A percentile compares a stretch with the other conserved stretches of the same genome.
phyloP scores from a whole-genome alignment of 2,113 vertebrate genomes.

The Menidia beryllina region DNA sequence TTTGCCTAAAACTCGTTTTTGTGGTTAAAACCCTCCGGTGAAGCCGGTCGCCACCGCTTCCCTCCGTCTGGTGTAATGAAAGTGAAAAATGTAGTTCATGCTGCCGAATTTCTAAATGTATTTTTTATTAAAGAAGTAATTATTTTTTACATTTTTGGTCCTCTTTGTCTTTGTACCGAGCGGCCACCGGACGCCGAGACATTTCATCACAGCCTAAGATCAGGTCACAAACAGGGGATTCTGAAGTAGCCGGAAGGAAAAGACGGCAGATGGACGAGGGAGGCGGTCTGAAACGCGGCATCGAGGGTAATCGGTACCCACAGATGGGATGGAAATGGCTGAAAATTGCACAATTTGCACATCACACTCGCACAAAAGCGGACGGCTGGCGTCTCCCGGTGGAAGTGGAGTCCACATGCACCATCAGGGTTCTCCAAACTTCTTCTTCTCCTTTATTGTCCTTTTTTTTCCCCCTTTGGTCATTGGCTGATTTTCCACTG shows the following conservation, averaged over 20 bases:
- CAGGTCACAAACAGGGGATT: no score
- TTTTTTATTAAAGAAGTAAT: slow-evolving; percentile 77
- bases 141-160: slow-evolving; percentile 67
- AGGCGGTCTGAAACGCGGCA: not conserved
- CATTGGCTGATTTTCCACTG: no score
- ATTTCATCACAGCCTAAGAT: no score
- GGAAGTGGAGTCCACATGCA: not conserved
- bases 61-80: slow-evolving; percentile 36
- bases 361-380: not conserved
- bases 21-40: slow-evolving; percentile 55
- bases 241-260: no score
- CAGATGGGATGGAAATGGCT: not conserved
- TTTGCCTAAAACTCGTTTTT: slow-evolving; percentile 50
- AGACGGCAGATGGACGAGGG: no score
- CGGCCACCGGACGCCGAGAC: not conserved
- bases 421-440: no score
- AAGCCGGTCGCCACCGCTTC: slow-evolving; percentile 50
- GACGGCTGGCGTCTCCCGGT: not conserved
- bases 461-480: no score
- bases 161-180: not conserved
- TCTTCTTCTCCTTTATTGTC: no score
- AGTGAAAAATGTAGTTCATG: slow-evolving; percentile 64
- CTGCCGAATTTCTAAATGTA: slow-evolving; percentile 74
- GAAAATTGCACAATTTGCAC: not conserved
- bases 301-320: no score